Conservation (phyloP, 2,797 vertebrate species). For the Micropoecilia bifurca region DNA sequence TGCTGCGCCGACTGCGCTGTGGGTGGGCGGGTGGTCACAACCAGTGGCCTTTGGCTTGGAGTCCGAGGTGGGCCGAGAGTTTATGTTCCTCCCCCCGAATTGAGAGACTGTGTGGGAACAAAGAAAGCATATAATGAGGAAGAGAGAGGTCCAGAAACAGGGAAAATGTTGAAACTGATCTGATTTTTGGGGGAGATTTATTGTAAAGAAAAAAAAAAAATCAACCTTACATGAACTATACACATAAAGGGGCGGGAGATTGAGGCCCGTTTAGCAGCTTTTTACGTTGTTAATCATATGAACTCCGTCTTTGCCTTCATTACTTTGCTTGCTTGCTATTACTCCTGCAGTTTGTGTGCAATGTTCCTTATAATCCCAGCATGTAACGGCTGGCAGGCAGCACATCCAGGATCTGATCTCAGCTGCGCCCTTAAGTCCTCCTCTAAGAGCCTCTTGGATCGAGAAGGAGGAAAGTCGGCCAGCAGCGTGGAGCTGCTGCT, state of each 20-base stretch:
- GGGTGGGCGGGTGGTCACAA: constrained; percentile 57
- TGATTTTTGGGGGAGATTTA: constrained; percentile 25
- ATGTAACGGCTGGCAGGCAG: constrained; percentile 48
- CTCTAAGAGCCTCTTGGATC: constrained; percentile 61
- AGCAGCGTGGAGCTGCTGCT: constrained; percentile 13
- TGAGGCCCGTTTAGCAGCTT: constrained; percentile 37
- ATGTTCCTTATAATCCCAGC: constrained; percentile 52
- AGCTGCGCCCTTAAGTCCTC: constrained; percentile 61
- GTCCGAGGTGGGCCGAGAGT: constrained; percentile 70
- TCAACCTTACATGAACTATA: constrained; percentile 24
- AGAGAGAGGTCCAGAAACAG: constrained; percentile 18
- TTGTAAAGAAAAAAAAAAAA: constrained; percentile 34
- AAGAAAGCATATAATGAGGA: constrained; percentile 25
- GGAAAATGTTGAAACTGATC: constrained; percentile 21
- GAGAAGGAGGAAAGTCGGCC: constrained; percentile 46
- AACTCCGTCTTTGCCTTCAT: constrained; percentile 43
- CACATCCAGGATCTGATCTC: constrained; percentile 67
- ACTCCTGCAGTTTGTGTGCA: constrained; percentile 49
- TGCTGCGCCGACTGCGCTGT: constrained; percentile 12
- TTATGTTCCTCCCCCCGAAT: constrained; percentile 63
- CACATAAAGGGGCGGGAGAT: constrained; percentile 49
- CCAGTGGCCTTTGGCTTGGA: constrained; percentile 68
- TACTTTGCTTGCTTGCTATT: constrained; percentile 37
- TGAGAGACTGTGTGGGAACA: constrained; percentile 47
- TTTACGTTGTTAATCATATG: constrained; percentile 35